Evolutionary conservation across 53 echinoderm and acorn worm species (phyloP).

Genomic region (Patiria pectinifera): DNA sequence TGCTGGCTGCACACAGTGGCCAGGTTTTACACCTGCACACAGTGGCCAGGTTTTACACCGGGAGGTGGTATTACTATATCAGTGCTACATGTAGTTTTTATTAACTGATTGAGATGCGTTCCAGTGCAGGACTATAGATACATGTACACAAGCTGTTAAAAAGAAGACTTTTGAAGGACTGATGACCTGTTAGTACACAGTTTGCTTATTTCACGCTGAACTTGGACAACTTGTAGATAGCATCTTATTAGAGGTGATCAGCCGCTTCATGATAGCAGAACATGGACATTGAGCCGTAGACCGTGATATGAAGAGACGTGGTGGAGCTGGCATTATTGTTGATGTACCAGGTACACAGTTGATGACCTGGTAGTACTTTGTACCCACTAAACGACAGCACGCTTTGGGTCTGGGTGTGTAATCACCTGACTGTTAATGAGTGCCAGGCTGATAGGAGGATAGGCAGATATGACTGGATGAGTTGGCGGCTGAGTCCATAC

Average conservation of each 20-base stretch:
- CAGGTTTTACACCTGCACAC: background rate
- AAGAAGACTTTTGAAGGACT: background rate
- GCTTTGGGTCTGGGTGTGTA: constrained; percentile 1
- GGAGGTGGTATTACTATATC: background rate
- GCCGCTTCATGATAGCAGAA: background rate
- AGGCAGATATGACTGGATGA: constrained; percentile 14
- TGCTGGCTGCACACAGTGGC: background rate
- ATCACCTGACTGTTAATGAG: constrained; percentile 51
- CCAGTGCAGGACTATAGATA: too few species aligned
- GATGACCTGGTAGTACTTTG: background rate
- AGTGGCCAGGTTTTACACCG: background rate
- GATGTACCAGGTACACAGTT: background rate
- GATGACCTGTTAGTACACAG: background rate
- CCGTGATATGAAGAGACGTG: background rate
- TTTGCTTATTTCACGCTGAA: background rate
- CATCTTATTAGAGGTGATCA: background rate
- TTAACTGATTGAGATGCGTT: too few species aligned
- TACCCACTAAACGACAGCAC: background rate
- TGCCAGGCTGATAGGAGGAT: background rate
- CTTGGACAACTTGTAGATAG: background rate
- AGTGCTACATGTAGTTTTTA: background rate
- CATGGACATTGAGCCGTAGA: constrained; percentile 30
- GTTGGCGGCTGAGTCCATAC: constrained; percentile 11
- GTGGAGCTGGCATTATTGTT: background rate
- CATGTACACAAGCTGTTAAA: too few species aligned